Conservation (phyloP, 2,888 invertebrate genomes). For the Thymelicus acteon region DNA sequence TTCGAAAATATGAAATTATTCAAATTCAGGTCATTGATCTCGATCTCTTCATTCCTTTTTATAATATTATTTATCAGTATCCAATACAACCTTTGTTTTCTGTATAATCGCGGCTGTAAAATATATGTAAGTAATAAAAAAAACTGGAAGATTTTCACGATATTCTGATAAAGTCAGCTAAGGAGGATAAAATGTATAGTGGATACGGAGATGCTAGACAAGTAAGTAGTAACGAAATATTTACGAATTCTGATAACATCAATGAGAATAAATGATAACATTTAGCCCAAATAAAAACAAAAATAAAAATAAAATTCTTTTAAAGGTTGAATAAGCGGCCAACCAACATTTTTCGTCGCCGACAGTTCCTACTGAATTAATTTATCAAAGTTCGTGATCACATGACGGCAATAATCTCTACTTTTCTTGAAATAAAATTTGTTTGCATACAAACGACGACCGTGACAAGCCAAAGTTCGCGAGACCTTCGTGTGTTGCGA, state of each 20-base stretch:
- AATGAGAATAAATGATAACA: background rate
- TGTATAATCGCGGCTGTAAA: too few species aligned
- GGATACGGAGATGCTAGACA: too few species aligned
- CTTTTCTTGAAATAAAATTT: conserved; percentile 61
- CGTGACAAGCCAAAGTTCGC: conserved; percentile 47
- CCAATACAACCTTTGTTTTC: too few species aligned
- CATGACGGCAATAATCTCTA: conserved; percentile 10
- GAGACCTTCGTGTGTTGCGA: conserved; percentile 40
- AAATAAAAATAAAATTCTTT: too few species aligned
- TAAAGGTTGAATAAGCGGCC: too few species aligned
- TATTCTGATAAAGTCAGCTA: too few species aligned
- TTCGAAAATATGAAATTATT: conserved; percentile 5
- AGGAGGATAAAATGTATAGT: too few species aligned
- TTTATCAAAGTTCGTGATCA: conserved; percentile 6
- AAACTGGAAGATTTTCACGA: too few species aligned
- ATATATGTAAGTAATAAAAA: too few species aligned
- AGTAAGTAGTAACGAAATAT: too few species aligned
- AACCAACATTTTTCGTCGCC: conserved; percentile 11
- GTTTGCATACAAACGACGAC: conserved; percentile 51
- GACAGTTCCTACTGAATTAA: background rate
- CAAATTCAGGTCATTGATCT: conserved; percentile 7
- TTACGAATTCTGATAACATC: background rate
- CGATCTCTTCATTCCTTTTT: conserved; percentile 3
- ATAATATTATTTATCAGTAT: background rate
- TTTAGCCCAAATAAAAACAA: too few species aligned